Evolutionary conservation across 1,140 invertebrate genomes (phyloP).

Genomic region (Drosophila rhopaloa): DNA sequence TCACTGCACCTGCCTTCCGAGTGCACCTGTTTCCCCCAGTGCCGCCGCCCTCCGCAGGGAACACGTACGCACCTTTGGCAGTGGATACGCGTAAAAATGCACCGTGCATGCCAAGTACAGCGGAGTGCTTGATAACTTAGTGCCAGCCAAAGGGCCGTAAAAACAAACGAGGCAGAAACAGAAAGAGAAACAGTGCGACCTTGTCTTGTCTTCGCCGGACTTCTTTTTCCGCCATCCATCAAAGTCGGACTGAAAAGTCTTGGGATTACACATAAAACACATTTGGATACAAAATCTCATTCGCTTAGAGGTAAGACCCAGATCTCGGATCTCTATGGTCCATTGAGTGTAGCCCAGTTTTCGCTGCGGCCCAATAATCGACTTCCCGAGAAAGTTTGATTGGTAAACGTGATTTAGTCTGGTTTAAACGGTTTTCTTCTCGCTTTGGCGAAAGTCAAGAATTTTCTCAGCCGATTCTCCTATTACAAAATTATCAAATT

Average conservation of each 20-base stretch:
- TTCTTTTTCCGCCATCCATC: slow-evolving; percentile 48
- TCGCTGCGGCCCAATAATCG: slow-evolving; percentile 54
- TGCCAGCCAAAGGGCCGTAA: slow-evolving; percentile 38
- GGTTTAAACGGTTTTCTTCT: slow-evolving; percentile 40
- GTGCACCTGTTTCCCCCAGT: slow-evolving; percentile 41
- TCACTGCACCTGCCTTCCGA: slow-evolving; percentile 72
- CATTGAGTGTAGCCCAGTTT: slow-evolving; percentile 46
- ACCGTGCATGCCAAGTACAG: slow-evolving; percentile 29
- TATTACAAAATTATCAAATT: slow-evolving; percentile 31
- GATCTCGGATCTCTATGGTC: slow-evolving; percentile 12
- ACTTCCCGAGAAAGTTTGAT: slow-evolving; percentile 65
- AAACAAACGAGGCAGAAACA: slow-evolving; percentile 15
- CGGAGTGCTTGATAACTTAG: slow-evolving; percentile 64
- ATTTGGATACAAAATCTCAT: slow-evolving; percentile 41
- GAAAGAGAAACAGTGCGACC: slow-evolving; percentile 45
- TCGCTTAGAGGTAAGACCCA: slow-evolving; percentile 52
- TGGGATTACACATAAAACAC: slow-evolving; percentile 55
- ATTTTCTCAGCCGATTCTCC: slow-evolving; percentile 48
- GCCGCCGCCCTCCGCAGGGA: slow-evolving; percentile 16
- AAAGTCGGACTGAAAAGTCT: slow-evolving; percentile 45
- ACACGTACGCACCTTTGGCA: slow-evolving; percentile 73
- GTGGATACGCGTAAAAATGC: slow-evolving; percentile 66
- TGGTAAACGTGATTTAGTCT: slow-evolving; percentile 22
- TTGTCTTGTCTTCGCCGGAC: slow-evolving; percentile 57
- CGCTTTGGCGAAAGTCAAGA: slow-evolving; percentile 66